A percentile compares a stretch with the other conserved stretches of the same genome.
Evolutionary conservation across 2,797 vertebrate genomes (phyloP).

Genomic region (Anguilla obscura): DNA sequence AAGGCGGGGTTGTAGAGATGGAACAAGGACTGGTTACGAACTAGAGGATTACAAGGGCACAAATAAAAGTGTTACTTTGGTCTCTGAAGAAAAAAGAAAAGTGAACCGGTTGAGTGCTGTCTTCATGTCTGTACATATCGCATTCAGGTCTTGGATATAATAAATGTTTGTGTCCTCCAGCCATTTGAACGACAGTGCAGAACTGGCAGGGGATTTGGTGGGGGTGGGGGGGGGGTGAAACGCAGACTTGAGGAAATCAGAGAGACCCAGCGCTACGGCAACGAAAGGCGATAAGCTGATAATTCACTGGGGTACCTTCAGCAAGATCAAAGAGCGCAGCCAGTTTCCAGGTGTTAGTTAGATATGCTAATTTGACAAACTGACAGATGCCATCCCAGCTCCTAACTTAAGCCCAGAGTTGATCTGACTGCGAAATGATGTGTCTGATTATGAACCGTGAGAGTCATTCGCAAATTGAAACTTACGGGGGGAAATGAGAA

Average conservation of each 20-base stretch:
- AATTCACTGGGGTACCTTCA: constrained; percentile 24
- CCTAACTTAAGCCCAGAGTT: constrained; percentile 31
- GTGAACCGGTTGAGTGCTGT: background rate
- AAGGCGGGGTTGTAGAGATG: background rate
- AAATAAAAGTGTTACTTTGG: constrained; percentile 5
- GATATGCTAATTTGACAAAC: constrained; percentile 40
- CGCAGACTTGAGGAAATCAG: background rate
- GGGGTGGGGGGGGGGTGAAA: background rate
- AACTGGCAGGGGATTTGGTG: background rate
- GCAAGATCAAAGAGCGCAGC: constrained; percentile 21
- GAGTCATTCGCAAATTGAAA: constrained; percentile 20
- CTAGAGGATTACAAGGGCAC: background rate
- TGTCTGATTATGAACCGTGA: constrained; percentile 23
- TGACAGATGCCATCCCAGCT: constrained; percentile 39
- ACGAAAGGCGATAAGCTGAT: constrained; percentile 25
- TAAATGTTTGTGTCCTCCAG: background rate
- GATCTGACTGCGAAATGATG: constrained; percentile 26
- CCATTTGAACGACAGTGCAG: background rate
- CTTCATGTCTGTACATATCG: constrained; percentile 8
- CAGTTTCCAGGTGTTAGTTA: constrained; percentile 45
- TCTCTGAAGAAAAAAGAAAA: constrained; percentile 8
- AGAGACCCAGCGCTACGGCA: background rate
- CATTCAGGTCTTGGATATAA: background rate
- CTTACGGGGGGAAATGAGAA: background rate
- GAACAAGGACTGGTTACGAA: background rate